phyloP scores from a whole-genome alignment of 2,113 vertebrate genomes.

The Clarias batrachus region DNA sequence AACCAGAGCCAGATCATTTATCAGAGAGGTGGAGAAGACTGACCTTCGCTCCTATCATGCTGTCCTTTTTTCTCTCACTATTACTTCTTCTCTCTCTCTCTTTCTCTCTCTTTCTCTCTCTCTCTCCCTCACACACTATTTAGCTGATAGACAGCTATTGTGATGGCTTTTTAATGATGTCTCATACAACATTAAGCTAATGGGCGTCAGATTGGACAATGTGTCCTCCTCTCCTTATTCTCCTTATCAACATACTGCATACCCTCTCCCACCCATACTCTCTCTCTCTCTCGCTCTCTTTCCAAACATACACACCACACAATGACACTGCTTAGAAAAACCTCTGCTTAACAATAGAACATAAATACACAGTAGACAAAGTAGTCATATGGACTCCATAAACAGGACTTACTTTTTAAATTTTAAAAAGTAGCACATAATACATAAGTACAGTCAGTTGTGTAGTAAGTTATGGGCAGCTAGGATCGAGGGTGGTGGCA shows the following conservation, averaged over 20 bases:
- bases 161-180: slow-evolving; percentile 48
- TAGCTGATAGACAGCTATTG: slow-evolving; percentile 39
- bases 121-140: neutral
- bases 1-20: slow-evolving; percentile 19
- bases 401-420: neutral
- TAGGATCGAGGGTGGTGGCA: neutral
- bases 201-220: slow-evolving; percentile 38
- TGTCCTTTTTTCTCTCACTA: neutral
- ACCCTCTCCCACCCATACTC: neutral
- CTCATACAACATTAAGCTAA: slow-evolving; percentile 50
- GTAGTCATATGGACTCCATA: neutral
- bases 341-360: neutral
- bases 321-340: neutral
- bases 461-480: neutral
- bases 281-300: neutral
- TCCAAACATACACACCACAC: neutral
- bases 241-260: slow-evolving; percentile 17
- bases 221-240: slow-evolving; percentile 27
- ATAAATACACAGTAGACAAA: neutral
- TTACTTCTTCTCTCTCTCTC: neutral
- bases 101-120: slow-evolving; percentile 9
- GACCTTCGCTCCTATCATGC: neutral
- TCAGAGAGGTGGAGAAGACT: slow-evolving; percentile 8
- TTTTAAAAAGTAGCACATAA: neutral
- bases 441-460: neutral